Base-by-base conservation (phyloP, 2,888 invertebrate genomes). In the Drosophila quasianomalipes region DNA sequence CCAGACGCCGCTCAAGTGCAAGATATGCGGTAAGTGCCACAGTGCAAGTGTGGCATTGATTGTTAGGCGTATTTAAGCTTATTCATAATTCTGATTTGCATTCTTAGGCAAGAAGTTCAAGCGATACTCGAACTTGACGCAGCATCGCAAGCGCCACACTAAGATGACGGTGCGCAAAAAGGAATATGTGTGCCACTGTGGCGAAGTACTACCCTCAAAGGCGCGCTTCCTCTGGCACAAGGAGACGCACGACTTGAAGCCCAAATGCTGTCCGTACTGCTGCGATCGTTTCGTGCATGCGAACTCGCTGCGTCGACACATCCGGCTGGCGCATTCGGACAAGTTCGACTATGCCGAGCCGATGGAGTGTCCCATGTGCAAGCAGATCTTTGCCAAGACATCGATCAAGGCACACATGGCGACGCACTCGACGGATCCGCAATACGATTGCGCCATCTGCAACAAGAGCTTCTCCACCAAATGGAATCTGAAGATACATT, bases 401-500 rank as follows among this genome's bases (percentile, higher is more conserved):
- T 97, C 97, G 71, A 94, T 98, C 60, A 96, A 97, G 72, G 96
- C 96, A 7, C 97, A 97, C 92, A 95, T 97, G 92, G 95, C 95
- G 30, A 97, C 96, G 59, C 98, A 98, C 94, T 95, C 95, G 81
- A 94, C 91, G 96, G 97, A 76, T 95, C 96, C 92, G 95, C 97
- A 97, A n/a, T 96, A 95, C 94, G 94, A 95, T 71, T 98, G 98
- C 93, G 94, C 96, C 63, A 96, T 97, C 64, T 98, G 98, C 94
- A 96, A 96, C 91, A 97, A 97, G 92, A 95, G 96, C 37, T 98
- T 98, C 94, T 96, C 97, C 82, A 97, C 97, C 82, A 97, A 97
- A 92, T 98, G 97, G 97, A 98, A 98, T 94, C 94, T 98, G 61
- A 97, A 97, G 92, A 95, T 97, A 82, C 98, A 98, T 94, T 96